These are phyloP conservation scores for Trichonephila inaurata DNA, from an alignment of 1,140 invertebrate genomes.

Conservation along the genomic window DNA sequence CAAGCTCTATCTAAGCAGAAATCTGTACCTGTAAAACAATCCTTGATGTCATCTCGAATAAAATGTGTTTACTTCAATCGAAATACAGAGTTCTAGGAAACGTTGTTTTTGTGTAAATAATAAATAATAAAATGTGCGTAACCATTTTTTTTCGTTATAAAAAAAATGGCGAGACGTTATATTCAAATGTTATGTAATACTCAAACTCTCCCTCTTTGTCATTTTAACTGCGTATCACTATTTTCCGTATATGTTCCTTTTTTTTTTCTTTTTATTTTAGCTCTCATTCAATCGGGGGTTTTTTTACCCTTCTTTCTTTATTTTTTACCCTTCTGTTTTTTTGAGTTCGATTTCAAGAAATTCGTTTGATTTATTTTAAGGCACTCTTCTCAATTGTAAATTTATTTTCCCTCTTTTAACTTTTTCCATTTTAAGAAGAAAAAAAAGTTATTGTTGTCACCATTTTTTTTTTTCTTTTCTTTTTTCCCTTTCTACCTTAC, in stretches of 20 bases:
- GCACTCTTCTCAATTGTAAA: slow-evolving; percentile 47
- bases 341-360: slow-evolving; percentile 42
- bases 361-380: slow-evolving; percentile 74
- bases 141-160: not conserved
- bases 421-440: not conserved
- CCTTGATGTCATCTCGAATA: not conserved
- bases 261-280: not conserved
- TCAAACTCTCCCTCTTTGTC: not conserved
- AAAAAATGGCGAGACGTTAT: not conserved
- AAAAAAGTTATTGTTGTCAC: not conserved
- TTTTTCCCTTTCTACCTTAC: not conserved
- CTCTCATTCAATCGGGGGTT: not conserved
- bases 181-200: slow-evolving; percentile 59
- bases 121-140: slow-evolving; percentile 48
- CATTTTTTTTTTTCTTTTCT: not conserved
- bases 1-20: not conserved
- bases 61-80: slow-evolving; percentile 11
- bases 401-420: slow-evolving; percentile 24
- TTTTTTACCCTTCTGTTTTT: slow-evolving; percentile 11
- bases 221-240: slow-evolving; percentile 5
- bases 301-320: not conserved
- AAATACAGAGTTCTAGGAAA: not conserved
- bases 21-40: not conserved
- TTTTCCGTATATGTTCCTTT: no score
- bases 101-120: slow-evolving; percentile 50